Percentiles rank a stretch among this genome's conserved stretches.
phyloP scores from a whole-genome alignment of 2,888 invertebrate species.

The Tholera decimalis region DNA sequence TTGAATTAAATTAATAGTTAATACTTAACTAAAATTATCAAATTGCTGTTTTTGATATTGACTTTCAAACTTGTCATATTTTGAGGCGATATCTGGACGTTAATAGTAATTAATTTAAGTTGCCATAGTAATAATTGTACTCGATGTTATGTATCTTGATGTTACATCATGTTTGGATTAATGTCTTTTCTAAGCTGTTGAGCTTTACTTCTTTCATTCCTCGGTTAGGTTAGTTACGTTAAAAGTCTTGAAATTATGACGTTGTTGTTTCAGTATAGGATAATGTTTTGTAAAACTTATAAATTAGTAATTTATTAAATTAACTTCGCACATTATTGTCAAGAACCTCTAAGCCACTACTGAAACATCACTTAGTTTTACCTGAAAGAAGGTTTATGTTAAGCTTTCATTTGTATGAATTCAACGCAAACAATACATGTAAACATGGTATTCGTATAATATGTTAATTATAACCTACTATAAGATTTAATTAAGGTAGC shows the following conservation, averaged over 20 bases:
- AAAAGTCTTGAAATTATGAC: not conserved
- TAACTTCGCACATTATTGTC: not conserved
- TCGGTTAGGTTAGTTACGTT: conserved; percentile 20
- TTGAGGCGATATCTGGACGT: too few species aligned
- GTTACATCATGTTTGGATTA: not conserved
- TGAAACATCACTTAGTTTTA: conserved; percentile 9
- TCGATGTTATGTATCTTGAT: not conserved
- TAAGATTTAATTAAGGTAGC: conserved; percentile 20
- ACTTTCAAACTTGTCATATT: too few species aligned
- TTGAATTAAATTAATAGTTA: too few species aligned
- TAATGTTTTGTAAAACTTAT: not conserved
- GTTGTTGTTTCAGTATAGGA: not conserved
- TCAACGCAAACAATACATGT: not conserved
- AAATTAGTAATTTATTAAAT: not conserved
- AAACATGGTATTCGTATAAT: not conserved
- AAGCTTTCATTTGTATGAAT: not conserved
- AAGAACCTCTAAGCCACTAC: not conserved
- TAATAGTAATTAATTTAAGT: not conserved
- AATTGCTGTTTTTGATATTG: too few species aligned
- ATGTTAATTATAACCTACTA: not conserved
- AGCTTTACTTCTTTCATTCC: conserved; percentile 53
- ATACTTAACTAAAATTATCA: too few species aligned
- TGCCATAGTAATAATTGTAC: not conserved
- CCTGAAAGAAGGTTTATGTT: too few species aligned
- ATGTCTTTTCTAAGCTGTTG: not conserved